Percentiles rank a stretch among this genome's conserved stretches.
Conservation (phyloP, 2,113 vertebrate genomes). For the Meleagris gallopavo region DNA sequence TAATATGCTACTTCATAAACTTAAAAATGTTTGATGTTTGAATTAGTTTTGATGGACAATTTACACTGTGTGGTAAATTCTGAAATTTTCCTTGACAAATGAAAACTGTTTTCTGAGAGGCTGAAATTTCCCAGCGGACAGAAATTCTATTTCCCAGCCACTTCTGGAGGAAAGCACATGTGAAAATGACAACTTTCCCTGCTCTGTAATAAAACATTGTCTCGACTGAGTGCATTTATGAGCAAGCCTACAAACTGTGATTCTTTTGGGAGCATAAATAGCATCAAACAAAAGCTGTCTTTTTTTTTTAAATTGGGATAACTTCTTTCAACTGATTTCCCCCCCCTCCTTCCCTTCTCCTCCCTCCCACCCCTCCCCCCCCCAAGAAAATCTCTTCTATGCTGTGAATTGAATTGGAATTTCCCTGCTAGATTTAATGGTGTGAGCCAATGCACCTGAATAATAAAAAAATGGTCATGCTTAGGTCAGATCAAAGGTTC, state of each 20-base stretch:
- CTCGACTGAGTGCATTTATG: neutral
- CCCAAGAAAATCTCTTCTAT: neutral
- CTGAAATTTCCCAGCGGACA: conserved; percentile 43
- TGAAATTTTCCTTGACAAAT: conserved; percentile 36
- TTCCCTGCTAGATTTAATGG: neutral
- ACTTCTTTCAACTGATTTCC: neutral
- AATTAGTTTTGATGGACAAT: neutral
- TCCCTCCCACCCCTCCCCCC: too few relatives aligned
- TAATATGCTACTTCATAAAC: neutral
- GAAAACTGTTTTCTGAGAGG: conserved; percentile 21
- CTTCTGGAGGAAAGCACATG: conserved; percentile 28
- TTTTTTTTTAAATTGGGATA: neutral
- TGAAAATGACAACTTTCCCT: conserved; percentile 19
- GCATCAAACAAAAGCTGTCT: neutral
- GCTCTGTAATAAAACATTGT: conserved; percentile 4
- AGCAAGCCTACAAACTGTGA: neutral
- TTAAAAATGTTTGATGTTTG: neutral
- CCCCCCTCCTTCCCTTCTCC: too few relatives aligned
- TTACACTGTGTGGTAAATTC: neutral
- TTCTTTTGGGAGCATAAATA: neutral
- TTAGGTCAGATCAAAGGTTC: neutral
- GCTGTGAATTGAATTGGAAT: neutral
- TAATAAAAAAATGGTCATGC: neutral
- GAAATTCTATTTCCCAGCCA: conserved; percentile 34
- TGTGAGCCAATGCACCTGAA: neutral